Evolutionary conservation across 2,797 vertebrate species (phyloP).

Genomic region (Hipposideros larvatus): DNA sequence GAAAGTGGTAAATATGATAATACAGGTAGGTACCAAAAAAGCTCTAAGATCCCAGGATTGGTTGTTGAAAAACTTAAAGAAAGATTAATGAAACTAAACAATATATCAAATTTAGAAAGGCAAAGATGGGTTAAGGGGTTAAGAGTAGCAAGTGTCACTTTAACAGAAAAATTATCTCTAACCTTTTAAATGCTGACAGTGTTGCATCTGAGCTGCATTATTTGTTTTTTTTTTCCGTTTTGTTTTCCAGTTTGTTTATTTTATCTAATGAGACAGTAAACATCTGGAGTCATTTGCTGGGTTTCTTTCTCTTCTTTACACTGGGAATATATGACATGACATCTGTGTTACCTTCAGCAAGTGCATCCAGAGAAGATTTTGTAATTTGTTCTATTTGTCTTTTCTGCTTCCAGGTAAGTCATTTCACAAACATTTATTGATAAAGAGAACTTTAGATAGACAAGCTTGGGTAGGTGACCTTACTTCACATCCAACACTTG

Average conservation of each 20-base stretch:
- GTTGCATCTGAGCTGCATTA: slow-evolving; percentile 26
- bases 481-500: not conserved
- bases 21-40: not conserved
- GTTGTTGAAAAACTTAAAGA: not conserved
- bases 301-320: slow-evolving; percentile 96
- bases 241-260: slow-evolving; percentile 93
- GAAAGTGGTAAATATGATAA: not conserved
- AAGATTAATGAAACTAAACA: not conserved
- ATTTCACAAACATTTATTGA: not conserved
- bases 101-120: not conserved
- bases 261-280: slow-evolving; percentile 98
- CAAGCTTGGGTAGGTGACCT: not conserved
- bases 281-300: slow-evolving; percentile 98
- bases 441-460: slow-evolving; percentile 5
- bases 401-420: slow-evolving; percentile 97
- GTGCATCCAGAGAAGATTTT: slow-evolving; percentile 96
- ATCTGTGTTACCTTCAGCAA: slow-evolving; percentile 92
- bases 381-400: slow-evolving; percentile 97
- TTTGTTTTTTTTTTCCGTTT: not conserved
- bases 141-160: not conserved
- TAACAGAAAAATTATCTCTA: not conserved
- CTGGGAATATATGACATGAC: slow-evolving; percentile 96
- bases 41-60: not conserved
- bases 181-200: not conserved
- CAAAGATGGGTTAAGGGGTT: not conserved